These are phyloP conservation scores for Sceloporus tristichus DNA, from an alignment of 2,113 vertebrate species.

Conservation along the genomic window DNA sequence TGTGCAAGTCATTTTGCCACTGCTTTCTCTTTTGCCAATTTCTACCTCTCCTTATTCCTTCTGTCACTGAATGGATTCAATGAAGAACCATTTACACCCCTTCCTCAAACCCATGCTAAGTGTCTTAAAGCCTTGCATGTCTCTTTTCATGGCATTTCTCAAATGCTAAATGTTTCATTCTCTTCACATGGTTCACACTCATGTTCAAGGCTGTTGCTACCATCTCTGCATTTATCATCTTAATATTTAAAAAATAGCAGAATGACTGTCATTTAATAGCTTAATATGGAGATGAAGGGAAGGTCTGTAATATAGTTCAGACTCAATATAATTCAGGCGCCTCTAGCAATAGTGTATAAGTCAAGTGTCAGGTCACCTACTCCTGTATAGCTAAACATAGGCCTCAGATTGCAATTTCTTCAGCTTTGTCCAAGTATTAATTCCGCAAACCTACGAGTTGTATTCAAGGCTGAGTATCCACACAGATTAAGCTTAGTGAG, in stretches of 20 bases:
- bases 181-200: neutral
- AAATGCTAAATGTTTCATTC: conserved; percentile 19
- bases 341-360: neutral
- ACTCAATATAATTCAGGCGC: neutral
- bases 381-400: neutral
- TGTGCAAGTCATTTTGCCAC: neutral
- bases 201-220: neutral
- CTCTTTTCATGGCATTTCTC: conserved; percentile 12
- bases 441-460: no score
- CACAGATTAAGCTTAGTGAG: no score
- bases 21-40: conserved; percentile 12
- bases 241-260: neutral
- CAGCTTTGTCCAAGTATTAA: no score
- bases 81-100: neutral
- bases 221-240: neutral
- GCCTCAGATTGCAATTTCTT: neutral
- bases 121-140: conserved; percentile 13
- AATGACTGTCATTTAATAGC: neutral
- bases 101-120: neutral
- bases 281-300: neutral
- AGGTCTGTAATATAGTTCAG: neutral
- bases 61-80: neutral
- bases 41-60: conserved; percentile 27
- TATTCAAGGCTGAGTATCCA: no score
- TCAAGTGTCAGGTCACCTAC: neutral